Evolutionary conservation across 2,113 vertebrate genomes (phyloP), one percentile per base, ranked within the genome.

Genomic region (Mormyrus iriodes): DNA sequence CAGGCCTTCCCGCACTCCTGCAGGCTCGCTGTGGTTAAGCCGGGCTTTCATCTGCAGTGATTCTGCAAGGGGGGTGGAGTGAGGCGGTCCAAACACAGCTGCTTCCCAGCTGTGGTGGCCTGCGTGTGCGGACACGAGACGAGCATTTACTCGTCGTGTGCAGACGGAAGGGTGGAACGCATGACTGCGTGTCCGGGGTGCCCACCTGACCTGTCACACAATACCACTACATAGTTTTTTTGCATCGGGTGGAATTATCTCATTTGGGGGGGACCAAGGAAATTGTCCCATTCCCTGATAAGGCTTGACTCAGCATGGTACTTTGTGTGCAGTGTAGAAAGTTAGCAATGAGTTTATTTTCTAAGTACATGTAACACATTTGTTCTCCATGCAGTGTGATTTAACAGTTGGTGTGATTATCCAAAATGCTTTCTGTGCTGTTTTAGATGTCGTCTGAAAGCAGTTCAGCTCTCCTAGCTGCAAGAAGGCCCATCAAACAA

Each of bases 1-100:
- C 73, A 51, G 13, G 88, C 1, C 15, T 1, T 55, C 39, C 46
- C 52, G 55, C 24, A 39, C 65, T 44, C 49, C 86, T 79, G 53
- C 52, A n/a, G 61, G 48, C 61, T 10, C 39, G 31, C 42, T 46
- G 55, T 90, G 49, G 44, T 48, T 85, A 58, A 17, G n/a, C 87
- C 90, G 85, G 21, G 79, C 92, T 93, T 94, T 94, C 90, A 92
- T 93, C 91, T 93, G 90, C 61, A n/a, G 90, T 2, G 73, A 87
- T 48, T 91, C 61, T 85, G 88, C 3, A 8, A 13, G 92, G 31
- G 46, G 91, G n/a, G n/a, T n/a, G 85, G 92, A 44, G 89, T 92
- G 89, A 91, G 90, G 92, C 89, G 86, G 88, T 93, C 93, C 91
- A 95, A 95, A 95, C 95, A 95, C 94, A 95, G 95, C 95, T 96